Evolutionary conservation across 2,113 vertebrate species (phyloP).

Genomic region (Lota lota): DNA sequence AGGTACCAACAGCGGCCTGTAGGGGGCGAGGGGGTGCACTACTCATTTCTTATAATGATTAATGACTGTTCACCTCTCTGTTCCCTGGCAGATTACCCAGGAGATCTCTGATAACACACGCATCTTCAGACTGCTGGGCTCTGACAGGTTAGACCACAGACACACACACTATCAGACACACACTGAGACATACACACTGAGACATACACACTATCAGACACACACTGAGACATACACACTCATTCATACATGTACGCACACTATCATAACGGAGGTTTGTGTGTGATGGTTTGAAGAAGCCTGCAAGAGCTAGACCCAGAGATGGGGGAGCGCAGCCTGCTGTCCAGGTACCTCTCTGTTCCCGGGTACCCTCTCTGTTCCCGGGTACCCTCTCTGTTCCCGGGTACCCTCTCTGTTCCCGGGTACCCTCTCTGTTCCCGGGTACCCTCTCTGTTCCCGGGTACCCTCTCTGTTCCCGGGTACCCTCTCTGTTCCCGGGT

Average conservation of each 20-base stretch:
- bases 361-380: too few species aligned
- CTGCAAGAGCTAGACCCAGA: too few species aligned
- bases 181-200: not conserved
- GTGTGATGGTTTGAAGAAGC: too few species aligned
- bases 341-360: too few species aligned
- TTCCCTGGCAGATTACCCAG: constrained; percentile 85
- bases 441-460: constrained; percentile 47
- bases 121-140: constrained; percentile 96
- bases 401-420: too few species aligned
- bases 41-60: constrained; percentile 12
- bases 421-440: too few species aligned
- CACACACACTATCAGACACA: constrained; percentile 5
- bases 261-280: too few species aligned
- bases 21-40: not conserved
- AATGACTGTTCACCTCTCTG: not conserved
- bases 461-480: constrained; percentile 41
- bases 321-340: too few species aligned
- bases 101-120: constrained; percentile 97
- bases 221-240: not conserved
- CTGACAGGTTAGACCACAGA: constrained; percentile 85
- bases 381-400: too few species aligned
- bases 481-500: constrained; percentile 33
- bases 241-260: too few species aligned
- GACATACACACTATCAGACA: constrained; percentile 1
- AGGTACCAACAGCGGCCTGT: constrained; percentile 73